These are phyloP conservation scores for Caerostris darwini DNA, from an alignment of 1,140 invertebrate genomes.

Conservation along the genomic window DNA sequence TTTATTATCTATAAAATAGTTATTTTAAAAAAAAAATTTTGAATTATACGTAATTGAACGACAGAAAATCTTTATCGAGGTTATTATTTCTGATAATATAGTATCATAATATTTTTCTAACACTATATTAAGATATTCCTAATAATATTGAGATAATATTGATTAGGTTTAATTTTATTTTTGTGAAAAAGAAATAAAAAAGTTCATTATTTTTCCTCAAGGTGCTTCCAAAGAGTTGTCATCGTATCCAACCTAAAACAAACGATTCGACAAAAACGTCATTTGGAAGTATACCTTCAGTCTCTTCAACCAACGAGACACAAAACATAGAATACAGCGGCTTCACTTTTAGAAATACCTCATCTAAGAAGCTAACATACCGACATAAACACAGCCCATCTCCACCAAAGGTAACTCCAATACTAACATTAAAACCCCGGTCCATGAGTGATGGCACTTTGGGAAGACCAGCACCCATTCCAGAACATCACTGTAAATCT, in stretches of 20 bases:
- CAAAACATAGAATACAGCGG: not conserved
- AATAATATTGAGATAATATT: not conserved
- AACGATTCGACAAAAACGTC: conserved; percentile 27
- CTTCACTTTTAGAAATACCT: not conserved
- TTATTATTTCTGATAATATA: no score
- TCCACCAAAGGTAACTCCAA: not conserved
- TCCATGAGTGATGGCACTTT: conserved; percentile 64
- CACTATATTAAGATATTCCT: not conserved
- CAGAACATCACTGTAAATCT: not conserved
- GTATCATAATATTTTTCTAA: not conserved
- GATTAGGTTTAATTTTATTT: no score
- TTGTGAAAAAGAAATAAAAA: not conserved
- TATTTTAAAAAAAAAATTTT: no score
- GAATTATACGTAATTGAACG: no score
- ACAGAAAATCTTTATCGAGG: no score
- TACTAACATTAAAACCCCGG: conserved; percentile 40
- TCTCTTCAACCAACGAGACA: not conserved
- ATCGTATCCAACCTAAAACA: conserved; percentile 48
- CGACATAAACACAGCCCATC: not conserved
- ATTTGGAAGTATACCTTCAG: not conserved
- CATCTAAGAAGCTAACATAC: not conserved
- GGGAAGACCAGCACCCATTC: not conserved
- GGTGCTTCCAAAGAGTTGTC: conserved; percentile 46
- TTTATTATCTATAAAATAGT: no score
- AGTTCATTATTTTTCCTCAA: not conserved